Base-by-base conservation (phyloP, 2,888 invertebrate genomes). In the Aleiodes alternator region DNA sequence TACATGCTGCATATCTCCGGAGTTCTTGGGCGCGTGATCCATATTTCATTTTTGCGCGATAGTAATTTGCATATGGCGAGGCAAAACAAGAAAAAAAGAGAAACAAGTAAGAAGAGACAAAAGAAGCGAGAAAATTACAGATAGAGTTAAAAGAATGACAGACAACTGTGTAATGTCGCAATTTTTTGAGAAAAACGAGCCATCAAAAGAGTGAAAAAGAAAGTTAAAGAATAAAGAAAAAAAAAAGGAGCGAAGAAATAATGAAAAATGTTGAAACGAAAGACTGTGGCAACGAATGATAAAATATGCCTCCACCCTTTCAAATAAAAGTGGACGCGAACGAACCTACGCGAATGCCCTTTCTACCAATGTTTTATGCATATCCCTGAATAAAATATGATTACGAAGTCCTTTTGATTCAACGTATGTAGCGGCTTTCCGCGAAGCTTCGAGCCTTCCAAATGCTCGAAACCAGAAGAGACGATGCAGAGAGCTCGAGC, bases 331-430 rank as follows among this genome's bases (percentile, higher is more conserved):
- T 80, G 81, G 79, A 81, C 82, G 79, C 34, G 23, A 23, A 23
- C 78, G 56, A 71, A 77, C 77, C 81, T 76, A 82, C 78, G 79
- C 76, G 78, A 79, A 80, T 74, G 72, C 77, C 73, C 76, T 51
- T 29, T 51, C 78, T 73, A 80, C 77, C 79, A 78, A 84, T 83
- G 84, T 84, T 85, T 84, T 84, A 85, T 85, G 84, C 83, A 84
- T 85, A 84, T 81, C 82, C 76, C 81, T 85, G 84, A 85, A 85
- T 84, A 84, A 84, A 84, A 85, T 84, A 83, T 84, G 82, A 84
- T 84, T 84, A 83, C 84, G 81, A 82, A 82, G 83, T 83, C 80
- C 83, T 84, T 86, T 85, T 85, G 84, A 83, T 84, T 83, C 83
- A 78, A 81, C 80, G 78, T 80, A 80, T 82, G 81, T 82, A 84